Conservation (phyloP, 2,113 vertebrate species). For the Callospermophilus lateralis region DNA sequence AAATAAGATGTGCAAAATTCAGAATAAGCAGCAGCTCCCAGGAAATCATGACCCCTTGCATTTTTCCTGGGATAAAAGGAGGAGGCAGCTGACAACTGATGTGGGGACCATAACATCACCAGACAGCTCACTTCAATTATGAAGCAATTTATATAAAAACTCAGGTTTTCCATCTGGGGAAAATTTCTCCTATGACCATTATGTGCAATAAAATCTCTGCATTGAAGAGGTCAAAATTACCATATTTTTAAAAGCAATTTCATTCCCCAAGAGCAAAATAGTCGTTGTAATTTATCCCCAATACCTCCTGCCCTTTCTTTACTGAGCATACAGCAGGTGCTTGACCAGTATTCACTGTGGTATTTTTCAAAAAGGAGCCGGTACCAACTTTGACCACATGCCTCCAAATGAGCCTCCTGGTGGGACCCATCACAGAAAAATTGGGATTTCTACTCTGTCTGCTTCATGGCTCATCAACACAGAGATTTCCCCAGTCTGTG, state of each 20-base stretch:
- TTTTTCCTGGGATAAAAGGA: not conserved
- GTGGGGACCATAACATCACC: not conserved
- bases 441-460: not conserved
- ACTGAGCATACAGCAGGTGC: not conserved
- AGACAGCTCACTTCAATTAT: not conserved
- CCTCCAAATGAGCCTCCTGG: not conserved
- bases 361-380: not conserved
- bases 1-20: slow-evolving; percentile 25
- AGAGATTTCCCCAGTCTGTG: not conserved
- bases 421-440: not conserved
- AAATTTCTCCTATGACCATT: not conserved
- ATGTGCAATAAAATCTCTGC: not conserved
- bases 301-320: not conserved
- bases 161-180: not conserved
- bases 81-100: not conserved
- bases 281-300: not conserved
- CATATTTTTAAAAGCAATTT: not conserved
- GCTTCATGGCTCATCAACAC: not conserved
- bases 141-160: not conserved
- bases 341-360: not conserved
- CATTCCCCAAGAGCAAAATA: slow-evolving; percentile 2
- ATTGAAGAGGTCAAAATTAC: slow-evolving; percentile 19
- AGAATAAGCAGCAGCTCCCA: not conserved
- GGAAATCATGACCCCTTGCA: not conserved
- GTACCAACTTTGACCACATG: not conserved